phyloP scores from a whole-genome alignment of 2,888 invertebrate genomes.

The Drosophila maculinotata region DNA sequence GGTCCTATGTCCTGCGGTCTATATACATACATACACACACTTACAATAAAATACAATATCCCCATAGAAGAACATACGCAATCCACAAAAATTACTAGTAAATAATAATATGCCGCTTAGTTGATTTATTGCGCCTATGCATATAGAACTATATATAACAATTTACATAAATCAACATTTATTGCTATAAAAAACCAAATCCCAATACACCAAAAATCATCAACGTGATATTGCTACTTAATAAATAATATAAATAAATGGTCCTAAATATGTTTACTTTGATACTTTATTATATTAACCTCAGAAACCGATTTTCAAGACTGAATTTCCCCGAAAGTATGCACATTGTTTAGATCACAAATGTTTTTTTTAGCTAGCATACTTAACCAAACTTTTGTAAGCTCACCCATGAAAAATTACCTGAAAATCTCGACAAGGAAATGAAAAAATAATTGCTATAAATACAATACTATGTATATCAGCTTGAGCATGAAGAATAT shows the following conservation, averaged over 20 bases:
- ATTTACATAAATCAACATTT: slow-evolving; percentile 43
- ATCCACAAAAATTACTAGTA: slow-evolving; percentile 52
- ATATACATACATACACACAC: slow-evolving; percentile 1
- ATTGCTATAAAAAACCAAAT: slow-evolving; percentile 44
- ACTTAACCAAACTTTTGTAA: neutral
- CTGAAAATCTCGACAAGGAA: neutral
- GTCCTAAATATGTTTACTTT: slow-evolving; percentile 25
- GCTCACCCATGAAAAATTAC: neutral
- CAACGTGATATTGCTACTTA: slow-evolving; percentile 75
- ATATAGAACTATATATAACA: slow-evolving; percentile 44
- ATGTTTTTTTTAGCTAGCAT: neutral
- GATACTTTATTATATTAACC: too few relatives aligned
- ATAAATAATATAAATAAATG: slow-evolving; percentile 58
- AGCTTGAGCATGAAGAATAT: too few relatives aligned
- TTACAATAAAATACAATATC: slow-evolving; percentile 24
- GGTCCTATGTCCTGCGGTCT: slow-evolving; percentile 21
- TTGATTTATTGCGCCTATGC: slow-evolving; percentile 59
- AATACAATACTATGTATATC: too few relatives aligned
- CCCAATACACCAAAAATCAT: slow-evolving; percentile 57
- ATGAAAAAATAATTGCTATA: neutral
- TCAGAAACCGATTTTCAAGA: neutral
- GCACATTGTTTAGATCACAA: neutral
- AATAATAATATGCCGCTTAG: slow-evolving; percentile 59
- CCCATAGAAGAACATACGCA: slow-evolving; percentile 38
- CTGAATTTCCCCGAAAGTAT: slow-evolving; percentile 6